Percentiles rank a stretch among this genome's conserved stretches.
phyloP scores from a whole-genome alignment of 2,113 vertebrate species.

The Podiceps cristatus region DNA sequence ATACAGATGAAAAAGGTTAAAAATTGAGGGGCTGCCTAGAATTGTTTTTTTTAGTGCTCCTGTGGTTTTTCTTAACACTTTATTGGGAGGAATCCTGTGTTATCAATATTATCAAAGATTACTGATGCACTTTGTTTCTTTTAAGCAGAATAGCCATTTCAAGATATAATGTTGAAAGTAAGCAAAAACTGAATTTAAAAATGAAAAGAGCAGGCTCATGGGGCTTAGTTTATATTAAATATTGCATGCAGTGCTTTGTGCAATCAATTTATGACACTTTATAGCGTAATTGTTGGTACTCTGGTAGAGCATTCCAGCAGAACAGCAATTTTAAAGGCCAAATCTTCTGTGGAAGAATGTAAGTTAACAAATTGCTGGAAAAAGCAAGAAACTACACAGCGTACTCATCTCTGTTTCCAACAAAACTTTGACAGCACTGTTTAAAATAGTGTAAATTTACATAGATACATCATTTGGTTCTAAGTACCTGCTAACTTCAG shows the following conservation, averaged over 20 bases:
- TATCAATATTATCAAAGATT: background rate
- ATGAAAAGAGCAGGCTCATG: background rate
- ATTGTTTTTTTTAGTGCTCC: background rate
- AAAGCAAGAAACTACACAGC: background rate
- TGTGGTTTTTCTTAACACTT: background rate
- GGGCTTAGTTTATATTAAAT: background rate
- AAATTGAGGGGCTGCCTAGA: background rate
- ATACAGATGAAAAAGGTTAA: background rate
- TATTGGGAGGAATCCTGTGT: background rate
- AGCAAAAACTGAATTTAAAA: background rate
- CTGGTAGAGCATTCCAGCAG: background rate
- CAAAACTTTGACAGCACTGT: background rate
- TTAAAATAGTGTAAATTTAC: background rate
- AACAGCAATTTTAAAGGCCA: background rate
- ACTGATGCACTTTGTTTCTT: background rate
- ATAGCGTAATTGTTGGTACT: background rate
- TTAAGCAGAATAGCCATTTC: background rate
- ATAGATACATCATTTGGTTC: accelerated
- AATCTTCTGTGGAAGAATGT: background rate
- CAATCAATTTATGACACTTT: background rate
- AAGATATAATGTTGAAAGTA: background rate
- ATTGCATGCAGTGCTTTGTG: background rate
- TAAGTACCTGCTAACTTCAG: background rate
- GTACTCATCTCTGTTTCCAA: background rate
- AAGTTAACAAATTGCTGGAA: background rate